Conservation (phyloP, 2,797 vertebrate genomes). For the Mus minutoides region DNA sequence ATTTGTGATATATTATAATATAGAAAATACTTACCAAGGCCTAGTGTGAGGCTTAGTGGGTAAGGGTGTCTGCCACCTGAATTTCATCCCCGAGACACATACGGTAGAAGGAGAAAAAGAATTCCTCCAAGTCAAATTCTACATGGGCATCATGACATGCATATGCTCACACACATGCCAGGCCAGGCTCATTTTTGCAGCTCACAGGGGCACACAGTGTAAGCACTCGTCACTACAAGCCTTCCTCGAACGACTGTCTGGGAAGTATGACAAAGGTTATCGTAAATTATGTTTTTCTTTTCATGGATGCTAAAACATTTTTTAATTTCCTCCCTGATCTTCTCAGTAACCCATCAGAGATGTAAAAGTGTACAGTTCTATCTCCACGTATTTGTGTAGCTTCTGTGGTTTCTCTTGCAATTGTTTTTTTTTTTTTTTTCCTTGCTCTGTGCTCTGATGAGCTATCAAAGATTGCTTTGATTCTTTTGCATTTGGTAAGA, state of each 20-base stretch:
- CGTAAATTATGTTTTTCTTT: background rate
- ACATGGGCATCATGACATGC: background rate
- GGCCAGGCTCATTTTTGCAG: background rate
- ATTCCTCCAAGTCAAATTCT: background rate
- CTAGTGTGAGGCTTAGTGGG: background rate
- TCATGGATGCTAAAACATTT: background rate
- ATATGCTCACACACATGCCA: background rate
- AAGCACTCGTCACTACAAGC: too few relatives aligned
- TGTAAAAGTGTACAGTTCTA: background rate
- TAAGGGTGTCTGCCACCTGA: background rate
- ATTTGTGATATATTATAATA: background rate
- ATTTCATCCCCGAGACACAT: background rate
- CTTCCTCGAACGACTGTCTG: background rate
- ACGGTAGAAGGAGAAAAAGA: background rate
- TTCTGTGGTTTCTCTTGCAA: background rate
- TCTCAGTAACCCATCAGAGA: background rate
- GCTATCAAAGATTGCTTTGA: too few relatives aligned
- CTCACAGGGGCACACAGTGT: background rate
- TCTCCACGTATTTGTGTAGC: background rate
- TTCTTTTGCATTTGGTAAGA: background rate
- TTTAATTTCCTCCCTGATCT: background rate
- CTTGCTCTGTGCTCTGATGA: background rate
- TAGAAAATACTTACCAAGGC: background rate
- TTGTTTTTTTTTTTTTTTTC: background rate
- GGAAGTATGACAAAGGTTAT: too few relatives aligned